Percentiles rank a stretch among this genome's conserved stretches.
Conservation (phyloP, 2,888 invertebrate genomes). For the Timandra comae region DNA sequence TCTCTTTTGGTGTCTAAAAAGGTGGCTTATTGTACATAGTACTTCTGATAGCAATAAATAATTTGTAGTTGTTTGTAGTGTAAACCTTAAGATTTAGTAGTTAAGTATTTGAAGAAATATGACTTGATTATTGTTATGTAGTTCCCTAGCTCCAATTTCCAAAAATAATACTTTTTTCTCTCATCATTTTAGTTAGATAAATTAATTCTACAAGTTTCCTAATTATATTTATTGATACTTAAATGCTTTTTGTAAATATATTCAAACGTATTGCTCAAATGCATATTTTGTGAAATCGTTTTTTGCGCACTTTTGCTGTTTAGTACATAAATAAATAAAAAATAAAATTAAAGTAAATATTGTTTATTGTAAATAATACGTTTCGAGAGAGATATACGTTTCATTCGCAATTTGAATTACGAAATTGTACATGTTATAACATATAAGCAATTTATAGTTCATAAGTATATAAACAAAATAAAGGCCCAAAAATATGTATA, state of each 20-base stretch:
- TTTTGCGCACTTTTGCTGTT: constrained; percentile 74
- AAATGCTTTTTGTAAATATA: constrained; percentile 69
- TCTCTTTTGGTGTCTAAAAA: constrained; percentile 53
- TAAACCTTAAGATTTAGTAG: constrained; percentile 29
- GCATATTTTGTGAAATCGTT: constrained; percentile 75
- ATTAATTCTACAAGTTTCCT: constrained; percentile 21
- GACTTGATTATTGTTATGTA: constrained; percentile 11
- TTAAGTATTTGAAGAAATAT: constrained; percentile 14
- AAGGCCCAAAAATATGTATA: constrained; percentile 71
- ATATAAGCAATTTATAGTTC: constrained; percentile 32
- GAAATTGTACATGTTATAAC: too few relatives aligned
- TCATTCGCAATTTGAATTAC: too few relatives aligned
- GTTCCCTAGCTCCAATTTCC: constrained; percentile 4
- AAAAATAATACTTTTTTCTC: constrained; percentile 5
- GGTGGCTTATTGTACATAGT: constrained; percentile 49
- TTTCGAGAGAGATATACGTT: constrained; percentile 32
- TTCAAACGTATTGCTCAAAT: constrained; percentile 73
- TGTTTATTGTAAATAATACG: constrained; percentile 31
- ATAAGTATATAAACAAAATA: constrained; percentile 54
- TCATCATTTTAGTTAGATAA: constrained; percentile 15
- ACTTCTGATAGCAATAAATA: constrained; percentile 57
- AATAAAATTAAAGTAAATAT: constrained; percentile 38
- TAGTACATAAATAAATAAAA: constrained; percentile 58
- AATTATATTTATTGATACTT: constrained; percentile 32
- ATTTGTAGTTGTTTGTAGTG: constrained; percentile 43